Evolutionary conservation across 2,113 vertebrate species (phyloP).

Genomic region (Cairina moschata): DNA sequence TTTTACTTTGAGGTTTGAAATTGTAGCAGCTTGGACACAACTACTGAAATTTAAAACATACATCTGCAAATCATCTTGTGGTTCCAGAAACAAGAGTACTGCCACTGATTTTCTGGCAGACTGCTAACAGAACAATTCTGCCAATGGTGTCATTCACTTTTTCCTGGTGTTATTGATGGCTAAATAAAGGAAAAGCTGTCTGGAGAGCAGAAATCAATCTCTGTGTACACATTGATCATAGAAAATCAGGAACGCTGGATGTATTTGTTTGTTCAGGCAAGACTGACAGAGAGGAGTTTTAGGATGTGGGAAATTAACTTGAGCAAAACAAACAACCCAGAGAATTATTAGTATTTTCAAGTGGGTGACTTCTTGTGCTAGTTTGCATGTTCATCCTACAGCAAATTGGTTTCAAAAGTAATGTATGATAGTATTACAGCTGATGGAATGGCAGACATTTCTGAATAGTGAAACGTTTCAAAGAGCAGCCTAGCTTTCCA

Average conservation of each 20-base stretch:
- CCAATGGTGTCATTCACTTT: not conserved
- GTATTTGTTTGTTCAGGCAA: not conserved
- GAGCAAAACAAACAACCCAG: not conserved
- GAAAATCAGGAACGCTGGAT: not conserved
- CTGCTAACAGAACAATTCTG: not conserved
- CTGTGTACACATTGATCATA: not conserved
- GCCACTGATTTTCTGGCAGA: not conserved
- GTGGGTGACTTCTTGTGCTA: not conserved
- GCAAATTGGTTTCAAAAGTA: conserved; percentile 40
- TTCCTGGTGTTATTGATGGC: not conserved
- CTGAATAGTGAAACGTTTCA: not conserved
- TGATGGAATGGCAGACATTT: not conserved
- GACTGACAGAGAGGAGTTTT: not conserved
- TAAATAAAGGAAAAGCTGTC: not conserved
- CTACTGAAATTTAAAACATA: not conserved
- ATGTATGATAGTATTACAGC: not conserved
- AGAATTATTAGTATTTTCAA: not conserved
- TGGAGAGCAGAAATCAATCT: not conserved
- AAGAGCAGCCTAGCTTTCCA: conserved; percentile 19
- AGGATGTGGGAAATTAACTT: not conserved
- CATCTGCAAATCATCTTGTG: not conserved
- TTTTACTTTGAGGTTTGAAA: not conserved
- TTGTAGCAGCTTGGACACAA: not conserved
- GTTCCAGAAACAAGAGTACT: not conserved
- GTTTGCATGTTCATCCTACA: conserved; percentile 55